Conservation (phyloP, 2,888 invertebrate genomes). For the Athalia circularis region DNA sequence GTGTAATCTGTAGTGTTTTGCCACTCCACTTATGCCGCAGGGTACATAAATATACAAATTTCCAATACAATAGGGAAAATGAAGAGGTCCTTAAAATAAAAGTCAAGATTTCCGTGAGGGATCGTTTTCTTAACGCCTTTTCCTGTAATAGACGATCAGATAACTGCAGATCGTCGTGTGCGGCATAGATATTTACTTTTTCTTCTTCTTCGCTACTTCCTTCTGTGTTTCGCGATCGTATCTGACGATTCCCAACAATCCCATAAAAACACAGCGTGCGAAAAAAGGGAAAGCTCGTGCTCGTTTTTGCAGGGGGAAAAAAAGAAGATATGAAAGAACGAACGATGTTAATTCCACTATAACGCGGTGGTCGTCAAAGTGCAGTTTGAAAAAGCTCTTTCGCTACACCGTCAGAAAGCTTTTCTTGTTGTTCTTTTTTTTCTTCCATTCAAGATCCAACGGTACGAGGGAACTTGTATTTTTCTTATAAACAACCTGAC, state of each 20-base stretch:
- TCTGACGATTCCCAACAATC: background rate
- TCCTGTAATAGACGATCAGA: conserved; percentile 34
- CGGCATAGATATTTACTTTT: conserved; percentile 7
- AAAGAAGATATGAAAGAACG: no score
- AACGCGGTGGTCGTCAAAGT: background rate
- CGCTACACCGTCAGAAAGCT: background rate
- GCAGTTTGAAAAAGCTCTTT: background rate
- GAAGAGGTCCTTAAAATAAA: conserved; percentile 23
- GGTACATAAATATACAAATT: background rate
- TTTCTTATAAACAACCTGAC: no score
- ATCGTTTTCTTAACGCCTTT: conserved; percentile 3
- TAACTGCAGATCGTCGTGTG: conserved; percentile 7
- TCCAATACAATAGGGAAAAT: conserved; percentile 25
- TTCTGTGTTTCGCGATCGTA: background rate
- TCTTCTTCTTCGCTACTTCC: conserved; percentile 3
- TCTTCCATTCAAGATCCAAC: no score
- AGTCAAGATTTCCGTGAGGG: conserved; percentile 23
- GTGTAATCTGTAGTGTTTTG: no score
- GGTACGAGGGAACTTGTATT: no score
- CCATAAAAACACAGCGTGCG: background rate
- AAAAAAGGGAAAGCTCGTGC: no score
- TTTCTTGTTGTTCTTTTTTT: no score
- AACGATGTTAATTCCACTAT: background rate
- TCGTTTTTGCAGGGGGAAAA: no score
- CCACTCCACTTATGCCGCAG: no score